A percentile compares a stretch with the other conserved stretches of the same genome.
phyloP scores from a whole-genome alignment of 2,113 vertebrate species.

The Brachyhypopomus occidentalis region DNA sequence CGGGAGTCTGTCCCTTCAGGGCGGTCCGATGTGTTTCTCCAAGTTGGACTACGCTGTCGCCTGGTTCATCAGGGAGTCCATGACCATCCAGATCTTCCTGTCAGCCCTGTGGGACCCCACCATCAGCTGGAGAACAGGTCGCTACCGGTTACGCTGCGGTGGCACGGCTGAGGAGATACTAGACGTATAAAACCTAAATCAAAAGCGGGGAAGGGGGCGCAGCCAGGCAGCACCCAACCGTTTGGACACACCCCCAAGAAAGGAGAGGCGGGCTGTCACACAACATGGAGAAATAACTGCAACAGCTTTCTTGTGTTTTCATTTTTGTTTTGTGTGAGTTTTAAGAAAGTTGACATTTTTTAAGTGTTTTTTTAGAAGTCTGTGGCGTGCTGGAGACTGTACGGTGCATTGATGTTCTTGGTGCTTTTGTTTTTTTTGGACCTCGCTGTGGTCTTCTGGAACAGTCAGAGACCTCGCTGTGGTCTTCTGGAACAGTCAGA shows the following conservation, averaged over 20 bases:
- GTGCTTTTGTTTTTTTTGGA: conserved; percentile 36
- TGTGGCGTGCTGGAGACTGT: conserved; percentile 21
- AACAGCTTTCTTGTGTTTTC: not conserved
- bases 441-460: conserved; percentile 3
- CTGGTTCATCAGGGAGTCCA: conserved; percentile 98
- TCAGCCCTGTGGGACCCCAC: conserved; percentile 98
- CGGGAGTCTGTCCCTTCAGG: conserved; percentile 63
- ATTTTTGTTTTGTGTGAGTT: conserved; percentile 20
- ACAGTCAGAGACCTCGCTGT: not conserved
- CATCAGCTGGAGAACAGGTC: conserved; percentile 97
- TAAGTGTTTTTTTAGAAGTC: conserved; percentile 29
- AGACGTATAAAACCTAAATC: conserved; percentile 80
- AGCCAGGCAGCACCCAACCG: not conserved
- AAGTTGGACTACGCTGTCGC: conserved; percentile 98
- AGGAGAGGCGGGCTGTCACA: conserved; percentile 8
- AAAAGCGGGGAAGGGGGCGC: not conserved
- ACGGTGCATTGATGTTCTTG: conserved; percentile 52
- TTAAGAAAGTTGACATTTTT: conserved; percentile 29
- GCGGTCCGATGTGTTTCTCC: conserved; percentile 87
- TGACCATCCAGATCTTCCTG: conserved; percentile 98
- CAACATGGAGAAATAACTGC: conserved; percentile 19
- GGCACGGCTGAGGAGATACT: conserved; percentile 97
- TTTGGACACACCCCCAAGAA: conserved; percentile 13
- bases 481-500: too few species aligned
- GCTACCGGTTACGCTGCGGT: conserved; percentile 93